Conservation (phyloP, 2,797 vertebrate genomes). For the Botia kubotai region DNA sequence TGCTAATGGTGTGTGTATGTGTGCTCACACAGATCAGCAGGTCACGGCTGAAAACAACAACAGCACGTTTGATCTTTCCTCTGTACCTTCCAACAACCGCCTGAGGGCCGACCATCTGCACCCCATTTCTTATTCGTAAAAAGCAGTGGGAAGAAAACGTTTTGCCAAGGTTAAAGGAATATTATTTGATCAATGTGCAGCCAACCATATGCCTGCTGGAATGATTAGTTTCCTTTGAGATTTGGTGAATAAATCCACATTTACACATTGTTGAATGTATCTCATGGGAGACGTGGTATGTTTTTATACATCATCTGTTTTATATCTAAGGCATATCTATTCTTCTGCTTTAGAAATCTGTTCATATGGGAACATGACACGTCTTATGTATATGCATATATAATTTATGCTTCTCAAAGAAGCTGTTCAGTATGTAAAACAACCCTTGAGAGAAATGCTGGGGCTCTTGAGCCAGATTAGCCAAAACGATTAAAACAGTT, state of each 20-base stretch:
- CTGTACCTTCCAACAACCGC: conserved; percentile 41
- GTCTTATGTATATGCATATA: neutral
- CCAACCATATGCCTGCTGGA: too few species aligned
- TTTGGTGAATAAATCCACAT: conserved; percentile 18
- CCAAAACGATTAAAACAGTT: neutral
- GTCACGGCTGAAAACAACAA: conserved; percentile 42
- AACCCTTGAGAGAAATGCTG: neutral
- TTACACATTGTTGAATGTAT: neutral
- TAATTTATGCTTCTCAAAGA: neutral
- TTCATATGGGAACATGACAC: too few species aligned
- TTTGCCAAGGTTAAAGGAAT: conserved; percentile 52
- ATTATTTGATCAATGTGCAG: conserved; percentile 44
- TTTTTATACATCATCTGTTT: neutral
- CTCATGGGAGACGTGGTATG: neutral
- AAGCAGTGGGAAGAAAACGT: conserved; percentile 42
- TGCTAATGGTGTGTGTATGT: neutral
- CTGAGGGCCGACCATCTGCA: conserved; percentile 45
- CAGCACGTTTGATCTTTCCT: conserved; percentile 27
- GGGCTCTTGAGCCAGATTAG: neutral
- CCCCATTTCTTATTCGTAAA: conserved; percentile 42
- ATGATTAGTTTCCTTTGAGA: conserved; percentile 44
- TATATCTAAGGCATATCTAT: neutral
- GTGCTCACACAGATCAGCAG: conserved; percentile 38
- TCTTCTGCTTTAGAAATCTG: neutral
- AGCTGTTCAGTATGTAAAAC: neutral